These are phyloP conservation scores for Aphaenogaster floridana DNA, from an alignment of 1,140 invertebrate genomes.

Conservation along the genomic window DNA sequence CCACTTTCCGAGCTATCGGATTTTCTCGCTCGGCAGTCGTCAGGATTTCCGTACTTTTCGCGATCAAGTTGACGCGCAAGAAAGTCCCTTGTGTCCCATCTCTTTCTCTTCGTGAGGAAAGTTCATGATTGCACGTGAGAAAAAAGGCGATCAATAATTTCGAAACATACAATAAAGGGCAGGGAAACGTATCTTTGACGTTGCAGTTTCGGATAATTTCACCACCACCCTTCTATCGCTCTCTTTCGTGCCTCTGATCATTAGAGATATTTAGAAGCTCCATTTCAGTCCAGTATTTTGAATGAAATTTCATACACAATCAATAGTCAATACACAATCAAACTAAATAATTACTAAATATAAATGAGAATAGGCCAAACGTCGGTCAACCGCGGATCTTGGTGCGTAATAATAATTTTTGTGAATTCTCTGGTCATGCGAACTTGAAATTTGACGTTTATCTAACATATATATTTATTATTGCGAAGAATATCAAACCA, in stretches of 20 bases:
- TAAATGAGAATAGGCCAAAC: too few species aligned
- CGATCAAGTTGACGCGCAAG: constrained; percentile 29
- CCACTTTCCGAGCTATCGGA: constrained; percentile 44
- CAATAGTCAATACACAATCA: too few species aligned
- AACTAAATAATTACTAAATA: too few species aligned
- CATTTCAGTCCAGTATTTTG: not conserved
- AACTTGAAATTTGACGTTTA: too few species aligned
- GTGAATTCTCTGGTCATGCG: too few species aligned
- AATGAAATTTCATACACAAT: not conserved
- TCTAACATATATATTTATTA: too few species aligned
- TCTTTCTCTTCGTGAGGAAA: not conserved
- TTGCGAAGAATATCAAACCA: too few species aligned
- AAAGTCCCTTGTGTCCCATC: not conserved
- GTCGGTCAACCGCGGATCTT: too few species aligned
- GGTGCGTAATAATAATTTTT: too few species aligned
- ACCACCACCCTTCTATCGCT: not conserved
- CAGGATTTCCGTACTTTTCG: constrained; percentile 35
- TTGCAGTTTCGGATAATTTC: not conserved
- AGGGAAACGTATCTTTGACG: not conserved
- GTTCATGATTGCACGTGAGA: constrained; percentile 5
- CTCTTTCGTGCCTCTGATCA: not conserved
- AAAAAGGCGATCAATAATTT: constrained; percentile 22
- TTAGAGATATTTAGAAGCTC: not conserved
- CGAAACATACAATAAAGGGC: not conserved
- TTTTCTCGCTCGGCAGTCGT: constrained; percentile 36